Conservation (phyloP, 2,888 invertebrate genomes). For the Xestoiulus laeticollis region DNA sequence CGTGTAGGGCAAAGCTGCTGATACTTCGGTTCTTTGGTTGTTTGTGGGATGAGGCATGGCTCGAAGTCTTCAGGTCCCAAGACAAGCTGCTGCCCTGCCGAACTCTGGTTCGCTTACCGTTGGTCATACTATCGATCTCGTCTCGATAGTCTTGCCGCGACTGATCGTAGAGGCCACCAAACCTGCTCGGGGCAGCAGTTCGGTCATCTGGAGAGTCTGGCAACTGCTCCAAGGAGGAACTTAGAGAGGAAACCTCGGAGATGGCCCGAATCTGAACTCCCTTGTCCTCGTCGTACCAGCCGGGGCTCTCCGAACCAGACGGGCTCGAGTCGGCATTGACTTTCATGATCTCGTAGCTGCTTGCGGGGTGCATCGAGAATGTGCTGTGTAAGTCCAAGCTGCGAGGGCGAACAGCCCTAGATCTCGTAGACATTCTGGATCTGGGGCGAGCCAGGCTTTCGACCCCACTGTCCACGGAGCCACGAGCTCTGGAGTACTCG, state of each 20-base stretch:
- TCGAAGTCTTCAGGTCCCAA: background rate
- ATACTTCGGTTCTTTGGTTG: slow-evolving; percentile 12
- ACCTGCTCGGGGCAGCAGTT: background rate
- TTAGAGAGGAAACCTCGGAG: slow-evolving; percentile 47
- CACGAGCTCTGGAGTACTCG: slow-evolving; percentile 32
- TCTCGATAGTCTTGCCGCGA: background rate
- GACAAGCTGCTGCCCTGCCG: background rate
- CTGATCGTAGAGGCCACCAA: background rate
- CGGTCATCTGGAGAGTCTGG: slow-evolving; percentile 1
- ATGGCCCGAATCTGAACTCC: slow-evolving; percentile 31
- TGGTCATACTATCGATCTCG: background rate
- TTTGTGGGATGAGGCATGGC: background rate
- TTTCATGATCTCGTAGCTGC: slow-evolving; percentile 36
- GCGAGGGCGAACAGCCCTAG: slow-evolving; percentile 10
- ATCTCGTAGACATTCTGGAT: slow-evolving; percentile 32
- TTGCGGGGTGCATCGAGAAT: background rate
- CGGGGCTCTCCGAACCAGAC: slow-evolving; percentile 30
- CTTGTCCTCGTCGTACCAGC: slow-evolving; percentile 17
- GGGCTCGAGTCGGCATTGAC: background rate
- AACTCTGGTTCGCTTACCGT: background rate
- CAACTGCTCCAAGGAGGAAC: slow-evolving; percentile 15
- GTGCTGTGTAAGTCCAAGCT: slow-evolving; percentile 42
- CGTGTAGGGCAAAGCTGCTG: slow-evolving; percentile 3
- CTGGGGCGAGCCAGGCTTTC: slow-evolving; percentile 39
- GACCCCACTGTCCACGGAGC: slow-evolving; percentile 45